Conservation (phyloP, 1,140 invertebrate genomes). For the Cotesia chilonis region DNA sequence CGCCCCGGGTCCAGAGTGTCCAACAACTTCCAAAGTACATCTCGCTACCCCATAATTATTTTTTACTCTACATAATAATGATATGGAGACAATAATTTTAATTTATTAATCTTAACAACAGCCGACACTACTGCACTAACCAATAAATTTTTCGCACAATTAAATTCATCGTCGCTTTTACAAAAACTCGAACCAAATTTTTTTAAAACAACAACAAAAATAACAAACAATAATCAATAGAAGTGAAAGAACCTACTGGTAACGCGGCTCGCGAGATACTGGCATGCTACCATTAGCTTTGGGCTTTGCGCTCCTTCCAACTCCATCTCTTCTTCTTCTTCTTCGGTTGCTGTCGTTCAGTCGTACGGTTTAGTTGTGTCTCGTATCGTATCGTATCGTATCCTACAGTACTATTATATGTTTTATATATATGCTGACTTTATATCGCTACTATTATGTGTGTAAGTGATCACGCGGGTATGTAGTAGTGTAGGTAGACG, state of each 20-base stretch:
- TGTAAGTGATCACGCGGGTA: no score
- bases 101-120: no score
- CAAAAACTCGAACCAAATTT: not conserved
- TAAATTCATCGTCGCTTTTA: slow-evolving; percentile 25
- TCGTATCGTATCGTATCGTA: slow-evolving; percentile 14
- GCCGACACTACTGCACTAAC: no score
- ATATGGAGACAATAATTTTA: no score
- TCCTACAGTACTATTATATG: slow-evolving; percentile 6
- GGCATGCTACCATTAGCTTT: slow-evolving; percentile 61
- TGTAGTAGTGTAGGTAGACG: not conserved
- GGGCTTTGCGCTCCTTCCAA: slow-evolving; percentile 41
- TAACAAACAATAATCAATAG: not conserved
- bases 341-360: slow-evolving; percentile 34
- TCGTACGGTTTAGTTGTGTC: not conserved
- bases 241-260: slow-evolving; percentile 52
- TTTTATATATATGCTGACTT: no score
- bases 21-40: slow-evolving; percentile 52
- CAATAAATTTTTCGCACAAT: slow-evolving; percentile 6
- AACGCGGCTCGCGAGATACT: slow-evolving; percentile 61
- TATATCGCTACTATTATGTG: no score
- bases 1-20: slow-evolving; percentile 49
- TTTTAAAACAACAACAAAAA: slow-evolving; percentile 16
- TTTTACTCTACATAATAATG: slow-evolving; percentile 19
- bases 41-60: slow-evolving; percentile 55
- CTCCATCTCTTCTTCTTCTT: slow-evolving; percentile 38